Evolutionary conservation across 2,113 vertebrate species (phyloP).

Genomic region (Bambusicola thoracicus): DNA sequence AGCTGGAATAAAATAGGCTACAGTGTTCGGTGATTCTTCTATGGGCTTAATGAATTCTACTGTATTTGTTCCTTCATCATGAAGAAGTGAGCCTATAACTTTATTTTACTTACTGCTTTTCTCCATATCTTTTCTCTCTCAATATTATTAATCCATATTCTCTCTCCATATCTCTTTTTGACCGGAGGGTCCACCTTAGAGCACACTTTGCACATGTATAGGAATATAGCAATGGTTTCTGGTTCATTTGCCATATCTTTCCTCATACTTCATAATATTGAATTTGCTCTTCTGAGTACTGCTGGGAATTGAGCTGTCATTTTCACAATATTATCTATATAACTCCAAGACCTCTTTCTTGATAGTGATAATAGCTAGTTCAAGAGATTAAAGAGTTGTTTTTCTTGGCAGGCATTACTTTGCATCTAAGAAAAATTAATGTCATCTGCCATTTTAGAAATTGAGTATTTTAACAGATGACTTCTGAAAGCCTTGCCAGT

Average conservation of each 20-base stretch:
- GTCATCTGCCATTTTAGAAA: conserved; percentile 19
- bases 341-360: neutral
- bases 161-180: no score
- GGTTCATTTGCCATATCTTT: neutral
- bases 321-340: neutral
- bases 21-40: neutral
- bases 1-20: neutral
- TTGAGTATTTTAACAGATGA: neutral
- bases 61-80: neutral
- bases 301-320: neutral
- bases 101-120: neutral
- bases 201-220: neutral
- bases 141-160: no score
- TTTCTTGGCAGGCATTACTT: conserved; percentile 9
- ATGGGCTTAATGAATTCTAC: neutral
- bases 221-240: neutral
- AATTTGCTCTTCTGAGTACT: neutral
- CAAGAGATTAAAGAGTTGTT: neutral
- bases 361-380: neutral
- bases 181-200: neutral
- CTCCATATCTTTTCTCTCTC: neutral
- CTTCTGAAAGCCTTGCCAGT: neutral
- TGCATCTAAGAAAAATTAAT: conserved; percentile 12
- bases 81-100: neutral
- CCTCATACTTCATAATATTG: neutral